Evolutionary conservation across 1,140 invertebrate genomes (phyloP), one percentile per base, ranked within the genome.

Genomic region (Drosophila novamexicana): DNA sequence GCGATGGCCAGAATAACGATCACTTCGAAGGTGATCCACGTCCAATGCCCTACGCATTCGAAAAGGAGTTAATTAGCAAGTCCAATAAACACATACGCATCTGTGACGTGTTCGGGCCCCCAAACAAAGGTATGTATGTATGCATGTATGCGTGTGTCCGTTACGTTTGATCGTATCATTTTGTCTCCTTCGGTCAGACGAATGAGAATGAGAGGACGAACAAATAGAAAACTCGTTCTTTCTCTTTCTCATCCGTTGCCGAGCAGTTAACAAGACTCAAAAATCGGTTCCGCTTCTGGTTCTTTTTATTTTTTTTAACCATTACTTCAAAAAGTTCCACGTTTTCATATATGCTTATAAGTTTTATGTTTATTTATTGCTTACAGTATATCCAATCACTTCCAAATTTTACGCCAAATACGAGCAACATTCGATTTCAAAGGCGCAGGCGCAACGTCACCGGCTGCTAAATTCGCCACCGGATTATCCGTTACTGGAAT

Each of bases 41-140:
- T 12, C 82, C 82, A 7, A 50, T 91, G 68, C 88, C 88, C 6
- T 92, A 92, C 59, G 75, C 75, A 14, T 92, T 92, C 47, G 91
- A 92, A 49, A 90, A 92, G 78, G 91, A 92, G 61, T 53, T 92
- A 1, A 88, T 92, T 36, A 66, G 81, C 7, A 83, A 75, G 2
- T 80, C 83, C 34, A 91, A 90, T 45, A 80, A 69, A 18, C 80
- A 90, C 49, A 86, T 91, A 44, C 75, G 79, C 10, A 62, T 90
- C 7, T 67, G 56, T 37, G 62, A 77, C 6, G 12, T 44, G 7
- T 90, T 90, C n/a, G 81, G 75, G 40, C 88, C 86, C 6, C 63
- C 78, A 1, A 80, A 66, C 16, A 68, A 70, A 75, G 85, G 85
- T 90, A 49, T 6, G 9, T 62, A 14, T n/a, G 22, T 32, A n/a